phyloP scores from a whole-genome alignment of 2,113 vertebrate genomes.

The Gadus macrocephalus region DNA sequence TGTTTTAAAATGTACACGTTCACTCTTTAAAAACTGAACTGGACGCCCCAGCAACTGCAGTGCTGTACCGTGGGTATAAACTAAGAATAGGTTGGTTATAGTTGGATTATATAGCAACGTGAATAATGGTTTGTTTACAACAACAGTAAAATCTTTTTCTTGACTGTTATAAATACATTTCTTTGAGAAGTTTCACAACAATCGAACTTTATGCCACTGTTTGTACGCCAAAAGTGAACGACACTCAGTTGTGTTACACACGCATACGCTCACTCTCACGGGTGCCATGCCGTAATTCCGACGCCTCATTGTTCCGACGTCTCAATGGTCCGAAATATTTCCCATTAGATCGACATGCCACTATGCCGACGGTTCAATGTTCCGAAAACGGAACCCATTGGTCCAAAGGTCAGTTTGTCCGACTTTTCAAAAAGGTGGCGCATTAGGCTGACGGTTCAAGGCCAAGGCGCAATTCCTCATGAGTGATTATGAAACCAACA shows the following conservation, averaged over 20 bases:
- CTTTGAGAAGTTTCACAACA: constrained; percentile 54
- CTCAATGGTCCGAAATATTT: too few relatives aligned
- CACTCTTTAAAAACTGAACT: constrained; percentile 40
- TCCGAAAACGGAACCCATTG: too few relatives aligned
- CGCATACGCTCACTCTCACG: constrained; percentile 14
- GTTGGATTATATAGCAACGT: constrained; percentile 46
- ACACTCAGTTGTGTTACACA: constrained; percentile 32
- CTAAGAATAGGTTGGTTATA: constrained; percentile 55
- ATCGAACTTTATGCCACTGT: constrained; percentile 63
- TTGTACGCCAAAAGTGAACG: constrained; percentile 52
- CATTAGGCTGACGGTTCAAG: too few relatives aligned
- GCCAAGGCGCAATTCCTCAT: too few relatives aligned
- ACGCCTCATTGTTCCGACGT: too few relatives aligned
- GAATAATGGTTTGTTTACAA: constrained; percentile 50
- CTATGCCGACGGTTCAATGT: too few relatives aligned
- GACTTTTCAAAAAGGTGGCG: too few relatives aligned
- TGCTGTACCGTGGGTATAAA: constrained; percentile 54
- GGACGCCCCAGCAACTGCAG: constrained; percentile 33
- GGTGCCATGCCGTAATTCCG: too few relatives aligned
- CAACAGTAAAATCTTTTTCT: constrained; percentile 37
- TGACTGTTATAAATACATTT: constrained; percentile 61
- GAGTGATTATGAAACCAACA: too few relatives aligned
- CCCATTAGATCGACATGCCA: too few relatives aligned
- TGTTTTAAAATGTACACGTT: constrained; percentile 41
- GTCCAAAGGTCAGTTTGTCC: too few relatives aligned